These are phyloP conservation scores for Drosophila vallismaia DNA, from an alignment of 2,888 invertebrate species.

Conservation along the genomic window DNA sequence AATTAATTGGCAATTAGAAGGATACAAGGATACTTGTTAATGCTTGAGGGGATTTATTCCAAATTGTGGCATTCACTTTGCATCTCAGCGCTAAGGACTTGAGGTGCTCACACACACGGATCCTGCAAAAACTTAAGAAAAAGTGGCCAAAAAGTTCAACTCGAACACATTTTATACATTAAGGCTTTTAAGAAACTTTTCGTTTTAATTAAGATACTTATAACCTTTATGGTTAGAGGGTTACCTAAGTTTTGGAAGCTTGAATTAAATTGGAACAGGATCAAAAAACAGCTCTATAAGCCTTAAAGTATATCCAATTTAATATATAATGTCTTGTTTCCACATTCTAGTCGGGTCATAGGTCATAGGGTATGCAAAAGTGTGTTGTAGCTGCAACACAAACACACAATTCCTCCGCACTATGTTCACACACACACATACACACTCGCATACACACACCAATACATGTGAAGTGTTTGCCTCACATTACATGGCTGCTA, in stretches of 20 bases:
- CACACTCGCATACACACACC: conserved; percentile 11
- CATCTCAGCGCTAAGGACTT: too few relatives aligned
- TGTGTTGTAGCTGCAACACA: conserved; percentile 19
- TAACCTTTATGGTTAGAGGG: background rate
- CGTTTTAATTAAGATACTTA: background rate
- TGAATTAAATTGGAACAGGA: background rate
- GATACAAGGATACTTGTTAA: too few relatives aligned
- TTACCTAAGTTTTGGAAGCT: too few relatives aligned
- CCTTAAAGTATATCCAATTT: too few relatives aligned
- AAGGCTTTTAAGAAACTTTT: background rate
- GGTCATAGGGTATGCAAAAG: conserved; percentile 59
- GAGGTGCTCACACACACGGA: too few relatives aligned
- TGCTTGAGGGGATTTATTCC: too few relatives aligned
- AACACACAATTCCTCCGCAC: conserved; percentile 5
- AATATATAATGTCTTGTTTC: background rate
- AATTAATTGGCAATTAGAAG: background rate
- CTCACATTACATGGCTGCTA: conserved; percentile 74
- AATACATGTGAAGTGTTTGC: conserved; percentile 62
- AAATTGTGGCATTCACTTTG: too few relatives aligned
- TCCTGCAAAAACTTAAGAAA: background rate
- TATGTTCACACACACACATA: conserved; percentile 6
- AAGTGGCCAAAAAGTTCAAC: background rate
- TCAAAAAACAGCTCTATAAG: too few relatives aligned
- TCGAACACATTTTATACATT: background rate
- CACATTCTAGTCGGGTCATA: conserved; percentile 57